Conservation (phyloP, 1,140 invertebrate species). For the Chionoecetes opilio region DNA sequence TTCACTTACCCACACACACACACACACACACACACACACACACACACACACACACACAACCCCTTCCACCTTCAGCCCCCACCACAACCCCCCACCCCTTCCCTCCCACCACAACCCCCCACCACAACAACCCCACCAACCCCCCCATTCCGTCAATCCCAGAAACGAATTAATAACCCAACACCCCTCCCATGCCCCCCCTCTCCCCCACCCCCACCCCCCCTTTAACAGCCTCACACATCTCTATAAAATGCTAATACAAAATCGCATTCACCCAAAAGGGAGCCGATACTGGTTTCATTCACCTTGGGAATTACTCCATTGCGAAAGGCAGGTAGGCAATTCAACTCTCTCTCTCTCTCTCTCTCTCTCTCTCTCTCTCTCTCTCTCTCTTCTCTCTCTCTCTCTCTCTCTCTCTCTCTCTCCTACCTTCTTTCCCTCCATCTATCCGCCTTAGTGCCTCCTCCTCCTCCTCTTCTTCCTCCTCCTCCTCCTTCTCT, state of each 20-base stretch:
- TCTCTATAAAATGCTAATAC: constrained; percentile 69
- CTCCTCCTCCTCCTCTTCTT: neutral
- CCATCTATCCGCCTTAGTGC: neutral
- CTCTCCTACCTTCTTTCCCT: neutral
- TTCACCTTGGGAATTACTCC: constrained; percentile 37
- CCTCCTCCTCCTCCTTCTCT: neutral
- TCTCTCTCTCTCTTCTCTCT: neutral
- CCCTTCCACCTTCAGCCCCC: neutral
- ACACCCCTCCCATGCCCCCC: neutral
- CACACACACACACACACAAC: neutral
- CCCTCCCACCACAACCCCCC: neutral
- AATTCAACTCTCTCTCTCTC: neutral
- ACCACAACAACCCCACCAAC: neutral
- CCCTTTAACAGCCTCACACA: neutral
- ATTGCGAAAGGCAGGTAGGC: constrained; percentile 6
- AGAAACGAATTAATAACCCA: neutral
- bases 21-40: neutral
- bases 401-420: neutral
- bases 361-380: neutral
- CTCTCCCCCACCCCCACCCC: neutral
- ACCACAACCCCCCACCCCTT: neutral
- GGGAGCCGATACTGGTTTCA: constrained; percentile 58
- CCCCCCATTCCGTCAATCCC: neutral
- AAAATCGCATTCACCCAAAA: constrained; percentile 55
- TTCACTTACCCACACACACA: neutral